These are phyloP conservation scores for Forficula auricularia DNA, from an alignment of 1,140 invertebrate genomes.

Conservation along the genomic window DNA sequence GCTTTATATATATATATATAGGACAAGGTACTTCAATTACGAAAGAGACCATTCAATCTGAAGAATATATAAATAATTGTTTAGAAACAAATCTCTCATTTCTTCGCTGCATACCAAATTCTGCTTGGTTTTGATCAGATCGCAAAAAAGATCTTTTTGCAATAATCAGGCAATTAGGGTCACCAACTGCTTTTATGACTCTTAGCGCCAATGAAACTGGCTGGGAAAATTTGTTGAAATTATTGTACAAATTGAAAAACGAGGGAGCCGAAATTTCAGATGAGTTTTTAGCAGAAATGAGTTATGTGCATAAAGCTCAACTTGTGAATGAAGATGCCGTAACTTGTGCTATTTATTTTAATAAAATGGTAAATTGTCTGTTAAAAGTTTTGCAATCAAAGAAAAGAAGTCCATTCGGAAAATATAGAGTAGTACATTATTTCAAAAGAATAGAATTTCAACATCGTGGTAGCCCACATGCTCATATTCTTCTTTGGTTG, in stretches of 20 bases:
- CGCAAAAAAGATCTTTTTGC: slow-evolving; percentile 25
- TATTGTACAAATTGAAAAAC: not conserved
- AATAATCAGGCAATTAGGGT: slow-evolving; percentile 19
- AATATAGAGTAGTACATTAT: slow-evolving; percentile 17
- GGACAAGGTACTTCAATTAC: too few relatives aligned
- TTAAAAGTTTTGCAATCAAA: too few relatives aligned
- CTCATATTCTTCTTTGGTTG: slow-evolving; percentile 21
- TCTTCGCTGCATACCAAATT: slow-evolving; percentile 13
- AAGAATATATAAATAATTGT: slow-evolving; percentile 12
- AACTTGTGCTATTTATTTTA: too few relatives aligned
- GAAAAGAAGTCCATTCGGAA: slow-evolving; percentile 14
- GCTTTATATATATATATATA: too few relatives aligned
- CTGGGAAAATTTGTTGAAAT: not conserved
- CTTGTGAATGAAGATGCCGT: too few relatives aligned
- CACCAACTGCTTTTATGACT: slow-evolving; percentile 19
- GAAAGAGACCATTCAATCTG: slow-evolving; percentile 13
- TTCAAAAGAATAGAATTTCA: slow-evolving; percentile 27
- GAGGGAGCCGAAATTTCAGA: too few relatives aligned
- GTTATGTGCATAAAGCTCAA: too few relatives aligned
- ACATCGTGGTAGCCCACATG: slow-evolving; percentile 25
- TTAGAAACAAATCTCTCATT: slow-evolving; percentile 15
- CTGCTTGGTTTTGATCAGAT: slow-evolving; percentile 17
- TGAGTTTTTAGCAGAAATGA: too few relatives aligned
- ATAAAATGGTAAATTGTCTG: too few relatives aligned
- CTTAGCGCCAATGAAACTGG: slow-evolving; percentile 16